A percentile compares a stretch with the other conserved stretches of the same genome.
phyloP scores from a whole-genome alignment of 1,140 invertebrate genomes.

The Helicoverpa zea region DNA sequence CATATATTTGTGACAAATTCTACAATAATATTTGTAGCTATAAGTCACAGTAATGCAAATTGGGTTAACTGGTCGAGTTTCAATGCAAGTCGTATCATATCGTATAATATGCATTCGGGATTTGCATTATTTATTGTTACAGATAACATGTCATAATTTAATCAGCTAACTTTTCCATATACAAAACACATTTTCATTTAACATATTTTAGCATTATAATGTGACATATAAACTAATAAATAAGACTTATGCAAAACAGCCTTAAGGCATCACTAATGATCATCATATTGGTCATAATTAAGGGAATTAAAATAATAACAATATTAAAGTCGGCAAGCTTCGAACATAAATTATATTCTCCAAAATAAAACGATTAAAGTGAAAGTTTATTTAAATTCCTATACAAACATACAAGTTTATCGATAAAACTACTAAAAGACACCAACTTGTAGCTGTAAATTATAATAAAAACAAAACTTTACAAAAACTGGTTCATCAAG shows the following conservation, averaged over 20 bases:
- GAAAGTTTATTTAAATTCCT: conserved; percentile 17
- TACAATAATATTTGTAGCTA: too few species aligned
- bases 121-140: not conserved
- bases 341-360: not conserved
- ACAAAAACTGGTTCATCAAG: not conserved
- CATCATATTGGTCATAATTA: too few species aligned
- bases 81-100: not conserved
- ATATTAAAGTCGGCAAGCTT: not conserved
- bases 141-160: not conserved
- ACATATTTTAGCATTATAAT: too few species aligned
- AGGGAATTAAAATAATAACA: not conserved
- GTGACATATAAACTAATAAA: too few species aligned
- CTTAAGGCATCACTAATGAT: too few species aligned
- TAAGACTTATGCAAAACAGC: too few species aligned
- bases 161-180: too few species aligned
- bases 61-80: not conserved
- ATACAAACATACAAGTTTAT: not conserved
- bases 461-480: not conserved
- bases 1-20: too few species aligned
- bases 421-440: not conserved
- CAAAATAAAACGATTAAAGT: not conserved
- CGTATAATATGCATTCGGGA: conserved; percentile 2
- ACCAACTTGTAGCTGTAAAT: not conserved
- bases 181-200: too few species aligned
- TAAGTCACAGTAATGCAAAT: not conserved